phyloP scores from a whole-genome alignment of 1,140 invertebrate genomes.

The Zaprionus taronus region DNA sequence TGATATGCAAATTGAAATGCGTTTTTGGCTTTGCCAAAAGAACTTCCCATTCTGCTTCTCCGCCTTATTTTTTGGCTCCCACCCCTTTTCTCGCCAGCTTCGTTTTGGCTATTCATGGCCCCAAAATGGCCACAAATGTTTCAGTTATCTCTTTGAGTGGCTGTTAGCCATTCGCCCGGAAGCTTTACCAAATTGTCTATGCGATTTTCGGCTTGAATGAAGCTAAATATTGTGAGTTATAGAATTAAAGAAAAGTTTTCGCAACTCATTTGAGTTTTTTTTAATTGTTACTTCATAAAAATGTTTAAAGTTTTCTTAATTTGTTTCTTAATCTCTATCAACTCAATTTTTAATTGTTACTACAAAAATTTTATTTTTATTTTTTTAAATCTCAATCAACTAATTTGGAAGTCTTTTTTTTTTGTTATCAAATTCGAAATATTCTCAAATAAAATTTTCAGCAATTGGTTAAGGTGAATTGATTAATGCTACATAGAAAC shows the following conservation, averaged over 20 bases:
- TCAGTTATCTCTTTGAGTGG: conserved; percentile 23
- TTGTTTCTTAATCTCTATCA: too few relatives aligned
- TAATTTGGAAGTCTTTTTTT: too few relatives aligned
- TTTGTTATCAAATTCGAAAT: too few relatives aligned
- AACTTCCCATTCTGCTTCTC: background rate
- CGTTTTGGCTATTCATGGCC: conserved; percentile 1
- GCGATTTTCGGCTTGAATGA: background rate
- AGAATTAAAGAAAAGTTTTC: background rate
- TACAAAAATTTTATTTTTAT: too few relatives aligned
- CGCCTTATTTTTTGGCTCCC: background rate
- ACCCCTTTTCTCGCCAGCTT: background rate
- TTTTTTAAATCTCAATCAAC: too few relatives aligned
- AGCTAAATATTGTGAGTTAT: background rate
- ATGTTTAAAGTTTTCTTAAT: too few relatives aligned
- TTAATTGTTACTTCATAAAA: background rate
- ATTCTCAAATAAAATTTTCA: too few relatives aligned
- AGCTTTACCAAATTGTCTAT: background rate
- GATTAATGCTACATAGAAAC: too few relatives aligned
- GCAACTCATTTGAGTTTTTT: background rate
- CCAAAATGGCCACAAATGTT: conserved; percentile 22
- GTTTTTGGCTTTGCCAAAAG: conserved; percentile 30
- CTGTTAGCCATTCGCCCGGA: conserved; percentile 7
- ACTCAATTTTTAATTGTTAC: too few relatives aligned
- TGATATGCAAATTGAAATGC: conserved; percentile 78
- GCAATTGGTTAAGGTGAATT: too few relatives aligned